Evolutionary conservation across 2,797 vertebrate species (phyloP).

Genomic region (Trachops cirrhosus): DNA sequence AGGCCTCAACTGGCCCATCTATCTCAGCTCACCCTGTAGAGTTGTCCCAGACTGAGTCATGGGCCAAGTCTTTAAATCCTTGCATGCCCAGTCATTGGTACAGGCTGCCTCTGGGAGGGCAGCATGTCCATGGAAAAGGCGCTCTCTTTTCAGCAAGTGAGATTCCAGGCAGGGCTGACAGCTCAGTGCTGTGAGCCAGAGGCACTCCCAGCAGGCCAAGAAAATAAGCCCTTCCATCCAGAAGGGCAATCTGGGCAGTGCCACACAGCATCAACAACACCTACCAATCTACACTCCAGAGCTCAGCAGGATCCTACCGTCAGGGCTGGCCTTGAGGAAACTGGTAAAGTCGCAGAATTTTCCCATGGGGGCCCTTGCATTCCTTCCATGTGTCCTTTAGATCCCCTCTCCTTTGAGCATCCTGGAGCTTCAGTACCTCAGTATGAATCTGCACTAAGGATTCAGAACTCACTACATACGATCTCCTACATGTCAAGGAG

Average conservation of each 20-base stretch:
- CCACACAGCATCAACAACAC: background rate
- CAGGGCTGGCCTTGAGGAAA: background rate
- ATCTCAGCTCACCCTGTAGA: background rate
- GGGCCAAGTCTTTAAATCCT: background rate
- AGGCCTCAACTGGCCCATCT: background rate
- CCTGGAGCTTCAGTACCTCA: background rate
- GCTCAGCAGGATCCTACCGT: background rate
- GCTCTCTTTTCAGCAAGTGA: background rate
- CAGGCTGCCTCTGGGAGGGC: background rate
- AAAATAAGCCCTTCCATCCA: background rate
- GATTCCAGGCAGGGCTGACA: background rate
- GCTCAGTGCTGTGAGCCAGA: background rate
- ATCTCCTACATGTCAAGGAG: background rate
- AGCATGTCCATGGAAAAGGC: background rate
- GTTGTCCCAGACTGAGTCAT: rapidly evolving
- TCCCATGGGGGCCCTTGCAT: background rate
- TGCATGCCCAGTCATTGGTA: background rate
- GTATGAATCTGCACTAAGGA: background rate
- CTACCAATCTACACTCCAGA: background rate
- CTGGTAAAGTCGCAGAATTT: background rate
- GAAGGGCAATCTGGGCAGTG: background rate
- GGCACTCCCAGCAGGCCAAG: background rate
- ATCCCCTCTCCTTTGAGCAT: background rate
- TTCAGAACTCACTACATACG: background rate
- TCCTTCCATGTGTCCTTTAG: background rate